Percentiles rank a stretch among this genome's conserved stretches.
Conservation (phyloP, 1,140 invertebrate species). For the Ctenoplectra terminalis region DNA sequence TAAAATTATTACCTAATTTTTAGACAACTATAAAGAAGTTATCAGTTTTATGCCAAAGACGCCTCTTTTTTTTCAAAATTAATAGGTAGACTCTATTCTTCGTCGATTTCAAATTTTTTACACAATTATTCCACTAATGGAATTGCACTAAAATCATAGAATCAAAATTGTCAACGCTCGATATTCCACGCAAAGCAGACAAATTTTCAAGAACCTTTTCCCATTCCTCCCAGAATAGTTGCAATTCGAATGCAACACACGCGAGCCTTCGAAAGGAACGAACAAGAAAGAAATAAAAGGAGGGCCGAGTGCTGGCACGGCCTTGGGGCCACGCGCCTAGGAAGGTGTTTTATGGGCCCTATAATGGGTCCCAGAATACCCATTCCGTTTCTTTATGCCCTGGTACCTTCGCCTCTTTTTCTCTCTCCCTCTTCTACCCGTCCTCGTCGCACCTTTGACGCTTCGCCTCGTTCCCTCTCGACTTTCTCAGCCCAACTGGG, state of each 20-base stretch:
- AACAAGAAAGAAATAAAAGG: not conserved
- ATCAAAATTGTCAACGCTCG: too few relatives aligned
- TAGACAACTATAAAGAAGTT: too few relatives aligned
- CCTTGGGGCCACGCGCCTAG: conserved; percentile 75
- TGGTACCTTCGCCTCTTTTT: conserved; percentile 21
- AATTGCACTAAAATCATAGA: too few relatives aligned
- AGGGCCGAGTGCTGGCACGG: conserved; percentile 16
- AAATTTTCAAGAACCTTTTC: too few relatives aligned
- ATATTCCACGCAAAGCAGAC: too few relatives aligned
- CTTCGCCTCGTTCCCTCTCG: not conserved
- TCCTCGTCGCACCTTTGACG: not conserved
- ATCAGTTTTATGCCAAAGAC: too few relatives aligned
- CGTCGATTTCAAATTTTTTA: too few relatives aligned
- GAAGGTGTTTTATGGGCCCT: conserved; percentile 74
- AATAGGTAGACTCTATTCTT: too few relatives aligned
- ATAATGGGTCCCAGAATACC: conserved; percentile 70
- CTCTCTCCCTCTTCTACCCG: too few relatives aligned
- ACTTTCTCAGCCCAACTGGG: not conserved
- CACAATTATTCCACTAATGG: too few relatives aligned
- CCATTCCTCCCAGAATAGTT: not conserved
- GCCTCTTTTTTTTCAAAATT: too few relatives aligned
- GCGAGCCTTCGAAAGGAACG: not conserved
- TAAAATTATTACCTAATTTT: too few relatives aligned
- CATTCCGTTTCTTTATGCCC: conserved; percentile 62
- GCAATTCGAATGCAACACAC: not conserved